Conservation (phyloP, 2,888 invertebrate species). For the Reticulitermes lucifugus region DNA sequence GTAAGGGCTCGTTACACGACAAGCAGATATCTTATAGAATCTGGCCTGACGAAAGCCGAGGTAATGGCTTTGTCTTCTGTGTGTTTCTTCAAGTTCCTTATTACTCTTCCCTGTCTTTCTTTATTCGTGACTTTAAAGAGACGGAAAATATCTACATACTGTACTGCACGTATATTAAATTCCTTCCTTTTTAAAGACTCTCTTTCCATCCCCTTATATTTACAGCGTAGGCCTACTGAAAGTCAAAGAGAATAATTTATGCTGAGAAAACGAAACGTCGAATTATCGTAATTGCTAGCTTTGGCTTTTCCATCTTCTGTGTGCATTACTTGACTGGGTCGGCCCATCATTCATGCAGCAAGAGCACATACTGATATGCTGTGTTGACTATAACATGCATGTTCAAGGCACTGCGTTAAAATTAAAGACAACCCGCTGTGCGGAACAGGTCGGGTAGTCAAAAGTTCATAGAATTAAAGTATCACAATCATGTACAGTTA, state of each 20-base stretch:
- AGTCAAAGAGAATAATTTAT: conserved; percentile 49
- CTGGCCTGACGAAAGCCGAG: neutral
- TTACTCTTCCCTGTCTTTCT: neutral
- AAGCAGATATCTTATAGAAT: neutral
- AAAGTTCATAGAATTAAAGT: neutral
- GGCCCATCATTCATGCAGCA: conserved; percentile 21
- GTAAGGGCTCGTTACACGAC: neutral
- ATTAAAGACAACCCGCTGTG: neutral
- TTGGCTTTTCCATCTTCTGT: conserved; percentile 37
- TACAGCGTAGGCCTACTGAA: conserved; percentile 1
- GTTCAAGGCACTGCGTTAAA: conserved; percentile 19
- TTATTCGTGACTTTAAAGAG: conserved; percentile 4
- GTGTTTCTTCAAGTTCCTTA: conserved; percentile 14
- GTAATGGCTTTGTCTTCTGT: conserved; percentile 11
- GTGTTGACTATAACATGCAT: conserved; percentile 29
- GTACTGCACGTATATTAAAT: conserved; percentile 28
- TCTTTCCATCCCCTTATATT: conserved; percentile 30
- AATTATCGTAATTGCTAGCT: conserved; percentile 43
- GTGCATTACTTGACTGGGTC: conserved; percentile 24
- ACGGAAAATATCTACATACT: conserved; percentile 28
- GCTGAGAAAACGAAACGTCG: conserved; percentile 46
- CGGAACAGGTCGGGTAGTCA: too few relatives aligned
- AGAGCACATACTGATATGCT: conserved; percentile 11
- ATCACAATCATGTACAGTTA: neutral
- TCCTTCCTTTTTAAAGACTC: conserved; percentile 31